Base-by-base conservation (phyloP, 2,797 vertebrate species). In the Pseudopleuronectes americanus region DNA sequence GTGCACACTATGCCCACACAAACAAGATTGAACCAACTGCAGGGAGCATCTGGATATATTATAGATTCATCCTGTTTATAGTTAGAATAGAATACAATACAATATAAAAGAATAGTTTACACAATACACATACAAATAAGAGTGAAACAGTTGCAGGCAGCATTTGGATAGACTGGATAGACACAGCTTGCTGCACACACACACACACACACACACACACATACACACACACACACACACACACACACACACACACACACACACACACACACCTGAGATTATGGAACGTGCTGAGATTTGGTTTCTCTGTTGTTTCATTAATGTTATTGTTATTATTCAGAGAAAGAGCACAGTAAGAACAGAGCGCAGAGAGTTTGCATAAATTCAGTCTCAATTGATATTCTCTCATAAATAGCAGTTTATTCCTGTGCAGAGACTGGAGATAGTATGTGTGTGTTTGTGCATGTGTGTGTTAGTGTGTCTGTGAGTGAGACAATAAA, bases 351-450 rank as follows among this genome's bases (percentile, higher is more conserved):
- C 8, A 45, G 36, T 23, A 23, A 8, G 57, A 79, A 57, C 48
- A 19, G 54, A 22, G n/a, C 13, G 21, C 26, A 7, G 61, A 22
- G 26, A 58, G 69, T 70, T 57, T 73, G 72, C 57, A 55, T 76
- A 31, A 75, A 64, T 64, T 43, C 41, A 6, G 23, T 28, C 49
- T 71, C 64, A 60, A 22, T 43, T 64, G 38, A 58, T 62, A 55
- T 77, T 74, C 43, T 66, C 52, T 65, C 19, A 4, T 57, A 48
- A 79, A 64, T 56, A 60, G 56, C 68, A n/a, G 48, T 83, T 79
- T 64, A 62, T 73, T 67, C 71, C 51, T 49, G 36, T 8, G 4
- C 26, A 5, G 17, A 64, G 43, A 70, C 19, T 57, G n/a, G 24
- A 67, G 62, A 49, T 2, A n/a, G 45, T 52, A 26, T 1, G 28